Evolutionary conservation across 2,797 vertebrate genomes (phyloP), one percentile per base, ranked within the genome.

Genomic region (Galagoides demidoff): DNA sequence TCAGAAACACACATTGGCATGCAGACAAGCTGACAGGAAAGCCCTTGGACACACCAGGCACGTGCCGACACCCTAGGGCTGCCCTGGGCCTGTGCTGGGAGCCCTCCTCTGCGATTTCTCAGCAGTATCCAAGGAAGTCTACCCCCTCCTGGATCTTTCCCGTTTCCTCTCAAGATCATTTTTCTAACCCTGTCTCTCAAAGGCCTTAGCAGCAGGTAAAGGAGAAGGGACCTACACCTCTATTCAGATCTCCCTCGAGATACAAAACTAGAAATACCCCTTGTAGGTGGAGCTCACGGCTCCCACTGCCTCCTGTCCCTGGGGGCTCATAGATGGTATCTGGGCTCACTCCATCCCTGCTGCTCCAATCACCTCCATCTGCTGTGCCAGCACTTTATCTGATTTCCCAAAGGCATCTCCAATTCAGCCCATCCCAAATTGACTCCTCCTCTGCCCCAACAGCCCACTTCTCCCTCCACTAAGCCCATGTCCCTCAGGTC

Each of bases 401-500:
- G 89, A 61, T n/a, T 57, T 86, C 77, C 45, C 43, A 79, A 25
- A 0, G 0, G 31, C 43, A 20, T 55, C 31, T 85, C n/a, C 83
- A 5, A 3, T 16, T 20, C 22, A 61, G 8, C 25, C 22, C 3
- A 20, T 31, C 55, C 77, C 27, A 34, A 7, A 76, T 34, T 0
- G 78, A 74, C 64, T 52, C 57, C 0, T 17, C 76, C 14, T 66
- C n/a, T 29, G n/a, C 55, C 55, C 63, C 34, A 61, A 12, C 0
- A 0, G n/a, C 71, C 71, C 39, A 19, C 34, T 74, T 39, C 34
- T 22, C 71, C 25, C 63, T 43, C n/a, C 76, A 64, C 74, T 37
- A 27, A 1, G 2, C 22, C 37, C 31, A 4, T 6, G 11, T 0
- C 2, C 68, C 11, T 7, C 4, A 7, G 34, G 9, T 25, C 34